Conservation (phyloP, 2,888 invertebrate species). For the Willowsia nigromaculata region DNA sequence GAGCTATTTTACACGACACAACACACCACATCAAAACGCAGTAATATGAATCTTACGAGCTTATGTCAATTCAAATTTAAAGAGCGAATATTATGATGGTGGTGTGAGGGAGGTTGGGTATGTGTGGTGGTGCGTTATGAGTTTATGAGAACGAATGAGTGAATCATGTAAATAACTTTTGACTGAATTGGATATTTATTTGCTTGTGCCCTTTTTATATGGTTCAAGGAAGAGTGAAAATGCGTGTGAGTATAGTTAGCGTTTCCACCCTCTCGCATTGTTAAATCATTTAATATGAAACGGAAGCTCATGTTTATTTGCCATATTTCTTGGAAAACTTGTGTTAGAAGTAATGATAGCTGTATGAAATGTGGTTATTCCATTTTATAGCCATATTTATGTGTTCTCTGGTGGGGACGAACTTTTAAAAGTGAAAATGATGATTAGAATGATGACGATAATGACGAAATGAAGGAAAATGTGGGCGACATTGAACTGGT, state of each 20-base stretch:
- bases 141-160: constrained; percentile 1
- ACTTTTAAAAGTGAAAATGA: background rate
- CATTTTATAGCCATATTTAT: constrained; percentile 49
- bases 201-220: background rate
- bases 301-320: constrained; percentile 76
- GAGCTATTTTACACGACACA: background rate
- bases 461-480: background rate
- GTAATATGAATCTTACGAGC: constrained; percentile 20
- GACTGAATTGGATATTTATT: constrained; percentile 7
- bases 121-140: background rate
- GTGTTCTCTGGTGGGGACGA: background rate
- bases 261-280: constrained; percentile 40
- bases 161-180: background rate
- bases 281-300: constrained; percentile 74
- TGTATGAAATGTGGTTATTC: constrained; percentile 62
- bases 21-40: background rate
- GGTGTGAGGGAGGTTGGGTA: background rate
- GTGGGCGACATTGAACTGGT: background rate
- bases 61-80: background rate
- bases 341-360: constrained; percentile 53
- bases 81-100: background rate
- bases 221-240: background rate
- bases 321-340: constrained; percentile 55
- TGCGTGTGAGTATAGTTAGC: background rate
- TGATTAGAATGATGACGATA: background rate